Evolutionary conservation across 2,888 invertebrate species (phyloP).

Genomic region (Papilio demoleus): DNA sequence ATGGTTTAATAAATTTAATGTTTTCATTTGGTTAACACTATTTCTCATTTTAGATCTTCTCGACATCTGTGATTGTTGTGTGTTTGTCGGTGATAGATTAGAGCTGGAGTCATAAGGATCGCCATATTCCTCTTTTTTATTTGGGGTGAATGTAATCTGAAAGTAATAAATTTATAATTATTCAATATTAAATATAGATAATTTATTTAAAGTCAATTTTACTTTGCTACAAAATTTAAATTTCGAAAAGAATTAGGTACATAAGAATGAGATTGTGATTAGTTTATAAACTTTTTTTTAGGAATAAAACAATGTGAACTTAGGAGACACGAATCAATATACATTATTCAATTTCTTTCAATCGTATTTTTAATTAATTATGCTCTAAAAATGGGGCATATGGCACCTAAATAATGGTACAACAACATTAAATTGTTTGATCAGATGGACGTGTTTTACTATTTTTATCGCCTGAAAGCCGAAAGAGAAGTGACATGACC

Average conservation of each 20-base stretch:
- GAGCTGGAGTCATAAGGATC: slow-evolving; percentile 12
- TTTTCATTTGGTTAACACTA: background rate
- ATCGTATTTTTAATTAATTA: too few relatives aligned
- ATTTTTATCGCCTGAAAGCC: background rate
- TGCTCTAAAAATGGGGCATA: background rate
- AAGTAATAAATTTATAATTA: background rate
- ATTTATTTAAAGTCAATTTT: background rate
- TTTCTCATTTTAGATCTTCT: slow-evolving; percentile 19
- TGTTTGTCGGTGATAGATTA: slow-evolving; percentile 1
- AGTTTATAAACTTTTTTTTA: too few relatives aligned
- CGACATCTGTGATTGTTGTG: background rate
- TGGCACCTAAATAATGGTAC: too few relatives aligned
- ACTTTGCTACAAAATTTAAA: too few relatives aligned
- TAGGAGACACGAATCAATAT: too few relatives aligned
- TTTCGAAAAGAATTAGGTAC: too few relatives aligned
- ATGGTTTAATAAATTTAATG: slow-evolving; percentile 20
- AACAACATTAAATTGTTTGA: background rate
- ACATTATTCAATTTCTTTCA: too few relatives aligned
- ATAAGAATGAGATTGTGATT: too few relatives aligned
- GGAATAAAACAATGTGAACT: too few relatives aligned
- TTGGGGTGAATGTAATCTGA: slow-evolving; percentile 9
- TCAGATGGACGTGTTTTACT: background rate
- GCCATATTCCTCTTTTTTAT: slow-evolving; percentile 7
- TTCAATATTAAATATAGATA: background rate
- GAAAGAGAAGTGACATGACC: background rate